Percentiles rank a stretch among this genome's conserved stretches.
These are phyloP conservation scores for Aquatica leii DNA, from an alignment of 2,888 invertebrate species.

Conservation along the genomic window DNA sequence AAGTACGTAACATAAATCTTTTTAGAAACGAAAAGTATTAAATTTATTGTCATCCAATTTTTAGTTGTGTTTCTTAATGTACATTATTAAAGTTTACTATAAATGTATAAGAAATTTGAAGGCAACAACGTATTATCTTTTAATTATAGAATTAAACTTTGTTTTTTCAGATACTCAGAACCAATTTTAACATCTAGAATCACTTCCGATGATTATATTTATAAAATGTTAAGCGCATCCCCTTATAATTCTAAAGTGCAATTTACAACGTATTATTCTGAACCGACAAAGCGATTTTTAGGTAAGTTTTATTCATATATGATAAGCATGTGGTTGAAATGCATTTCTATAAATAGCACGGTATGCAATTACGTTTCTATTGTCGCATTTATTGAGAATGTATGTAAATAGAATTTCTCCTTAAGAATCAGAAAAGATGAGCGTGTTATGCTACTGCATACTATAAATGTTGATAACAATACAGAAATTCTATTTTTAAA, in stretches of 20 bases:
- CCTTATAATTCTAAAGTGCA: slow-evolving; percentile 51
- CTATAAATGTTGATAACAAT: slow-evolving; percentile 10
- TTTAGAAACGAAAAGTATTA: no score
- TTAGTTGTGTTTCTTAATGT: no score
- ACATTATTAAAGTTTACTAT: no score
- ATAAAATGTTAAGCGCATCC: slow-evolving; percentile 70
- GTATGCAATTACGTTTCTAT: not conserved
- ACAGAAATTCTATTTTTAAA: no score
- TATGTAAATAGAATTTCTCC: not conserved
- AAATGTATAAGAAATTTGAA: no score
- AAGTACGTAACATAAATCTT: no score
- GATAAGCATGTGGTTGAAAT: not conserved
- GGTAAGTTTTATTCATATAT: slow-evolving; percentile 61
- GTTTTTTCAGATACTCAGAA: slow-evolving; percentile 26
- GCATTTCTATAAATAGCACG: slow-evolving; percentile 3
- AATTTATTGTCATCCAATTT: no score
- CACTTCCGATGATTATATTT: slow-evolving; percentile 76
- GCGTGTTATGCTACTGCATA: slow-evolving; percentile 1
- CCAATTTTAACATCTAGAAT: slow-evolving; percentile 58
- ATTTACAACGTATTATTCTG: slow-evolving; percentile 68
- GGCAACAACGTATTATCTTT: no score
- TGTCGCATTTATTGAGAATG: not conserved
- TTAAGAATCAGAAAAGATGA: not conserved
- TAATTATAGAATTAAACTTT: no score
- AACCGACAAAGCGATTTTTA: slow-evolving; percentile 73